Evolutionary conservation across 2,888 invertebrate genomes (phyloP).

Genomic region (Rhagium mordax): DNA sequence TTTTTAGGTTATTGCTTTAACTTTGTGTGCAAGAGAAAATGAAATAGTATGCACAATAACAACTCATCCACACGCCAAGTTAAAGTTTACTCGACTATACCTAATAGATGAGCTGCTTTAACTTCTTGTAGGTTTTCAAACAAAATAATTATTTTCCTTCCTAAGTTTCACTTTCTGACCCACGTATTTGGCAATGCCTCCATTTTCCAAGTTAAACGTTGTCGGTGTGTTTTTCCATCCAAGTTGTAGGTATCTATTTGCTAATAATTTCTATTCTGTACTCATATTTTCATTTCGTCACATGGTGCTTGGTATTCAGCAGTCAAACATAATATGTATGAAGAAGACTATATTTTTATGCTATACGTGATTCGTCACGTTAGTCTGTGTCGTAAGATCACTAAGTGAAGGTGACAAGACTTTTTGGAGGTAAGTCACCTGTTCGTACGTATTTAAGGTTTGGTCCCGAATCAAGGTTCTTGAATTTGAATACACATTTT

Average conservation of each 20-base stretch:
- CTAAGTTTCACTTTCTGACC: too few species aligned
- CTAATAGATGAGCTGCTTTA: too few species aligned
- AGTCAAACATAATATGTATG: constrained; percentile 39
- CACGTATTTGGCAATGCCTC: background rate
- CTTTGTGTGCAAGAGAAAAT: too few species aligned
- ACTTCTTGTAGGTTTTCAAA: too few species aligned
- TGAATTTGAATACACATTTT: too few species aligned
- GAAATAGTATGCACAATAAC: too few species aligned
- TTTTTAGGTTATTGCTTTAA: too few species aligned
- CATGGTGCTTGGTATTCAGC: constrained; percentile 24
- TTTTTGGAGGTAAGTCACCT: constrained; percentile 9
- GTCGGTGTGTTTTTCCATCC: background rate
- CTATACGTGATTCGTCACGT: constrained; percentile 26
- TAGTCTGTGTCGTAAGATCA: constrained; percentile 32
- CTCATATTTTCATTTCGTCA: constrained; percentile 15
- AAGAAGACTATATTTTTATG: constrained; percentile 33
- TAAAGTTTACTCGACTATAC: too few species aligned
- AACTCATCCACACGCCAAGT: too few species aligned
- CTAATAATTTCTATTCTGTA: background rate
- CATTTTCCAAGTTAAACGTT: background rate
- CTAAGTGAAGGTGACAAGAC: constrained; percentile 10
- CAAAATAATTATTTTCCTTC: too few species aligned
- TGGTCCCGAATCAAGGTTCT: background rate
- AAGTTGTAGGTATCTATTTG: background rate
- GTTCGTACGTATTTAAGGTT: background rate